phyloP scores from a whole-genome alignment of 2,888 invertebrate genomes.

The Exocentrus adspersus region DNA sequence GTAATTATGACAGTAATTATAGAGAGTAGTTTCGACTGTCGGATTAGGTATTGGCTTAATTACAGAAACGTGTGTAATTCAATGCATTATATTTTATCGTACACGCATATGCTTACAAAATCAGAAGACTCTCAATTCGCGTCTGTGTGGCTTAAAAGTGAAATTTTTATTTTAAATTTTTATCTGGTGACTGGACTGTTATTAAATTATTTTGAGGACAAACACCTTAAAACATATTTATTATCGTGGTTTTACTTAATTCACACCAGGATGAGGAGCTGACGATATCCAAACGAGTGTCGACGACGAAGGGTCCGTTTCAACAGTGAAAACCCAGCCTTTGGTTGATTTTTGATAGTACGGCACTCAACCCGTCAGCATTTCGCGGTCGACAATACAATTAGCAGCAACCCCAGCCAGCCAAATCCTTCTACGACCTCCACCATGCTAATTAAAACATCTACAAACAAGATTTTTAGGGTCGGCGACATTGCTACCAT shows the following conservation, averaged over 20 bases:
- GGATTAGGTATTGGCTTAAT: neutral
- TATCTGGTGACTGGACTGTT: too few species aligned
- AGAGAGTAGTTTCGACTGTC: constrained; percentile 28
- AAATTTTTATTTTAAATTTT: too few species aligned
- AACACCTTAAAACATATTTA: too few species aligned
- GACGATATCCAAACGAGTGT: too few species aligned
- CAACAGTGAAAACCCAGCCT: constrained; percentile 22
- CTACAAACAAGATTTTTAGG: constrained; percentile 46
- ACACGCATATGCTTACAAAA: too few species aligned
- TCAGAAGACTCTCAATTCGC: too few species aligned
- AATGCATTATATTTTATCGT: too few species aligned
- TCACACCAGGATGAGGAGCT: too few species aligned
- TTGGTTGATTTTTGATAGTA: constrained; percentile 35
- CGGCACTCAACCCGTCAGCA: constrained; percentile 37
- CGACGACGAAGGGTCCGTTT: constrained; percentile 19
- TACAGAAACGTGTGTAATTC: too few species aligned
- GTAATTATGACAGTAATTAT: constrained; percentile 38
- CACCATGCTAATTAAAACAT: constrained; percentile 45
- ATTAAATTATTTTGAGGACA: too few species aligned
- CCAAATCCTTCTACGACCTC: constrained; percentile 33
- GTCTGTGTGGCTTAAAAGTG: too few species aligned
- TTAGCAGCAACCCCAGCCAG: constrained; percentile 41
- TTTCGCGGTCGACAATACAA: constrained; percentile 47
- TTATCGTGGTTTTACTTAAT: too few species aligned
- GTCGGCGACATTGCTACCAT: constrained; percentile 40